Base-by-base conservation (phyloP, 2,113 vertebrate genomes). In the Callocephalon fimbriatum region DNA sequence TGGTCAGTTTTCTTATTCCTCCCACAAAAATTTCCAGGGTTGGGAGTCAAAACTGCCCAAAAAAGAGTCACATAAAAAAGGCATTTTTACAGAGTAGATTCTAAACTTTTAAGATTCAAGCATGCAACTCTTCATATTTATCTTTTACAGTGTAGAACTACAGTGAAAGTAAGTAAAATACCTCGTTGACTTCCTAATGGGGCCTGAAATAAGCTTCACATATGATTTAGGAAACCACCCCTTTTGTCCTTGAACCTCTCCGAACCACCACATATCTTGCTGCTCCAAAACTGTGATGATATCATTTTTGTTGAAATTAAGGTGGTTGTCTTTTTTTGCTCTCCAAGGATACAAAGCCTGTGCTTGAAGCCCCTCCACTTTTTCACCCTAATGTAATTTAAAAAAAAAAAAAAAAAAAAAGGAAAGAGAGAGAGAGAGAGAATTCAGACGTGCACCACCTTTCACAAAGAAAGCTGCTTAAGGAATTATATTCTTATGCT, bases 241-340 rank as follows among this genome's bases (percentile, higher is more conserved):
- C 98, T 99, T 99, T 93, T 99, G 99, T 54, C 99, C 99, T 98
- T 99, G 99, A 68, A 99, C 99, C 97, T 99, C 99, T 70, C 99
- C 99, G 90, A 99, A 99, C 99, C 99, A 99, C 99, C 99, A 99
- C 99, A 99, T 99, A 96, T 99, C 99, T 97, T 99, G 99, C 97
- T 99, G 99, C 94, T 99, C 99, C 97, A 99, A 97, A 81, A 99
- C 99, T 0, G 99, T 99, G 95, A 99, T 99, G 56, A 99, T 97
- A 53, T 99, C 99, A 10, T 98, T 99, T 96, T 99, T 99, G 98
- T 99, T 99, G 97, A 99, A 99, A 97, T 99, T 99, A 63, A 99
- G 98, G 95, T 99, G 99, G 98, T 99, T 99, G 97, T 99, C 99
- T 86, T 99, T 99, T 96, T 99, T 99, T 1, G 99, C 99, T 95